These are phyloP conservation scores for Gymnarchus niloticus DNA, from an alignment of 2,113 vertebrate genomes.

Conservation along the genomic window DNA sequence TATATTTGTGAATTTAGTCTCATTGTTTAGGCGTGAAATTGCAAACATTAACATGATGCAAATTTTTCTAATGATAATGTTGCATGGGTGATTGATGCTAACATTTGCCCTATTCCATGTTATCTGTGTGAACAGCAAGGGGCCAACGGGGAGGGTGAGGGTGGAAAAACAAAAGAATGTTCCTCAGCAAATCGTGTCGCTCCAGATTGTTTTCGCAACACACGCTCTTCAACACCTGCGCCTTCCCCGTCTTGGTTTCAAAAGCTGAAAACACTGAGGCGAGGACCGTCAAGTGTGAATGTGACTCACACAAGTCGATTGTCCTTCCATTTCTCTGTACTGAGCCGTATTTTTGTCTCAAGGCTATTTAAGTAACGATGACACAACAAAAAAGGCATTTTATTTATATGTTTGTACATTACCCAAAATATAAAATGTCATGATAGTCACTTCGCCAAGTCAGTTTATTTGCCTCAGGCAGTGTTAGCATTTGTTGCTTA, in stretches of 20 bases:
- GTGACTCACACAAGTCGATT: neutral
- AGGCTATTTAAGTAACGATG: neutral
- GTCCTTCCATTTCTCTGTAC: neutral
- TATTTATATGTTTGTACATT: neutral
- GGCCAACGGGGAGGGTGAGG: neutral
- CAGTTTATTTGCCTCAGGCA: neutral
- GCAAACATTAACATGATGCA: conserved; percentile 1
- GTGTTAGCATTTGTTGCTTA: neutral
- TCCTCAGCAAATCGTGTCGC: neutral
- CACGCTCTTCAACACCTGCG: neutral
- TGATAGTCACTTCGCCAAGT: neutral
- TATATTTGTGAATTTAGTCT: neutral
- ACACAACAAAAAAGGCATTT: neutral
- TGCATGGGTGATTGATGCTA: neutral
- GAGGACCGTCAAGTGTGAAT: neutral
- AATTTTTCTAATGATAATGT: neutral
- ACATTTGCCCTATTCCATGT: neutral
- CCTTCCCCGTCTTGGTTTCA: neutral
- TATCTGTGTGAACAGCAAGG: neutral
- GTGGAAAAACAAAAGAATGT: neutral
- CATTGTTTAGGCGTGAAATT: neutral
- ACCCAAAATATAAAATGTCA: neutral
- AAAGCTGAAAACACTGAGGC: neutral
- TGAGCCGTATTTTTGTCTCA: neutral
- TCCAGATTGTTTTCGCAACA: neutral